A percentile compares a stretch with the other conserved stretches of the same genome.
These are phyloP conservation scores for Pentalonia nigronervosa DNA, from an alignment of 1,140 invertebrate species.

Conservation along the genomic window DNA sequence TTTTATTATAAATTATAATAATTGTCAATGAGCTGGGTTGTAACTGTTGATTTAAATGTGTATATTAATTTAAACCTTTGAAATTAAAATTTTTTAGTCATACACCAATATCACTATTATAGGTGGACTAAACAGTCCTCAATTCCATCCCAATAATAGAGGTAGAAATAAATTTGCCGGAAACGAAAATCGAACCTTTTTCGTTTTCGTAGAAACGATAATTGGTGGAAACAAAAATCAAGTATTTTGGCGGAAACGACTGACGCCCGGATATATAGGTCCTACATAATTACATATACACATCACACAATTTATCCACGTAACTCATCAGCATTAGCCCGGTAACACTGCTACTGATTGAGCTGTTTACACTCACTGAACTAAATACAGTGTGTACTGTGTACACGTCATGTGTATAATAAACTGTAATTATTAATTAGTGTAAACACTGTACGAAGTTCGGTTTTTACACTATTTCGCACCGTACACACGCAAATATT, in stretches of 20 bases:
- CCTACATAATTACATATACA: background rate
- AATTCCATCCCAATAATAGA: too few relatives aligned
- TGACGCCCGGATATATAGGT: too few relatives aligned
- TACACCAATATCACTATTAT: too few relatives aligned
- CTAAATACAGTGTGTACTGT: background rate
- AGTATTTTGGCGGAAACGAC: too few relatives aligned
- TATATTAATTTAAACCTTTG: too few relatives aligned
- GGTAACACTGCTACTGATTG: background rate
- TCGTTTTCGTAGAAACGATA: too few relatives aligned
- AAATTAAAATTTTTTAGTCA: too few relatives aligned
- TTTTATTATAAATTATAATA: background rate
- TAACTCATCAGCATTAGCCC: background rate
- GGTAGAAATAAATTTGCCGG: too few relatives aligned
- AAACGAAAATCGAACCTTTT: too few relatives aligned
- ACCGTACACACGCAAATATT: background rate
- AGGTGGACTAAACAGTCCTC: too few relatives aligned
- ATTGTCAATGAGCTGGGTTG: background rate
- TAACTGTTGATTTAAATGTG: too few relatives aligned
- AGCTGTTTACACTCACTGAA: background rate
- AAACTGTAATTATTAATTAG: background rate
- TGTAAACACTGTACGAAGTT: background rate
- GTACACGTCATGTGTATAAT: background rate
- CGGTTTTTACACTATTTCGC: background rate
- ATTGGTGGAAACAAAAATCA: too few relatives aligned
- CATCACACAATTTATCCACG: background rate